Evolutionary conservation across 2,797 vertebrate species (phyloP), one percentile per base, ranked within the genome.

Genomic region (Phrynocephalus guinanensis): DNA sequence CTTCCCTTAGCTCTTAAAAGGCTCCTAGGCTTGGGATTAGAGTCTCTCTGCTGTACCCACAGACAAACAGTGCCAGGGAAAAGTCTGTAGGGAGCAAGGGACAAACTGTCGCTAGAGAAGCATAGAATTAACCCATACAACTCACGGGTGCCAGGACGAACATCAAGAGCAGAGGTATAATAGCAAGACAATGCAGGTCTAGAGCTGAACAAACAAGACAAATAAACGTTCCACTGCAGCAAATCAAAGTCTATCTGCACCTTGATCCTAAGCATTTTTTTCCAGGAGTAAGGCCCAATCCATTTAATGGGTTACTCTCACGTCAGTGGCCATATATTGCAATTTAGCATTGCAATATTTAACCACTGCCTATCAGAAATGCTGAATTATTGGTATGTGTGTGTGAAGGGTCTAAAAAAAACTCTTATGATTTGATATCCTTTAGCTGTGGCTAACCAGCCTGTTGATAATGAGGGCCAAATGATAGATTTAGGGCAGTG

Each of bases 41-140:
- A 22, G 48, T 68, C 66, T 68, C 63, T 33, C n/a, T 50, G 38
- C 38, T 44, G 38, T 44, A 44, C 20, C 71, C 22, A 30, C 70
- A 68, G 66, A 38, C 22, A 77, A 22, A 52, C 44, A 56, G 44
- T 72, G 77, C 52, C 48, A 24, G 44, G 80, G 38, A 88, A 38
- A 50, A 30, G 86, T 63, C 24, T 52, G 63, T 16, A 52, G 16
- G 52, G 60, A 81, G 30, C 33, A 9, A 8, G 80, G 68, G 38
- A 84, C 79, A 84, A 84, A 79, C 73, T 80, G 76, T 63, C 52
- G 77, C 1, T 5, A 79, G 9, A 79, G 82, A 18, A 66, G 15
- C n/a, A 73, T 44, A 80, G 66, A 79, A 88, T 88, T 88, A 84
- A 79, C 77, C 52, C 52, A 10, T 63, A 79, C 24, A 18, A 73